phyloP scores from a whole-genome alignment of 2,797 vertebrate genomes.

The Fistularia tabacaria region DNA sequence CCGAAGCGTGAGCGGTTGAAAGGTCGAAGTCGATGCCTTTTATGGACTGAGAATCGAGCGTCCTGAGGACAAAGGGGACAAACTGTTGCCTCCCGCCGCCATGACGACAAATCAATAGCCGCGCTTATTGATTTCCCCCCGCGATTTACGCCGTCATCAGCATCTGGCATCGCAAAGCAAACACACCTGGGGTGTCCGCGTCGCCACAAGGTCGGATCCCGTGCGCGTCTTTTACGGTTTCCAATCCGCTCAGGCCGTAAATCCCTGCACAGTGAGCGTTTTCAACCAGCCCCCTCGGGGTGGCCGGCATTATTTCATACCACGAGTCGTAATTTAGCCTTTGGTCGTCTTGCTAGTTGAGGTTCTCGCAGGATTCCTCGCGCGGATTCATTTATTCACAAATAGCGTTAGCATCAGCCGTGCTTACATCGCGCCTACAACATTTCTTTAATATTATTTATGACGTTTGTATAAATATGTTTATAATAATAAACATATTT shows the following conservation, averaged over 20 bases:
- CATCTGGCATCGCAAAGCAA: conserved; percentile 27
- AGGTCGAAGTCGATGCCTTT: conserved; percentile 19
- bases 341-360: conserved; percentile 39
- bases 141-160: conserved; percentile 25
- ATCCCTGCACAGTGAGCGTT: conserved; percentile 38
- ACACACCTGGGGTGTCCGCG: conserved; percentile 20
- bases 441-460: too few relatives aligned
- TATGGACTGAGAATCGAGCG: not conserved
- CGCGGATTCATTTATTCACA: conserved; percentile 15
- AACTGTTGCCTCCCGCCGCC: not conserved
- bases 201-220: conserved; percentile 34
- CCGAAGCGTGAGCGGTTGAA: not conserved
- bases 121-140: conserved; percentile 16
- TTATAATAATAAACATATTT: too few relatives aligned
- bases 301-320: conserved; percentile 47
- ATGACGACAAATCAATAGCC: conserved; percentile 35
- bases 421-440: too few relatives aligned
- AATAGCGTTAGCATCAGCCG: conserved; percentile 24
- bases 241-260: conserved; percentile 33
- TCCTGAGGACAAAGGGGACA: not conserved
- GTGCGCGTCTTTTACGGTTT: conserved; percentile 40
- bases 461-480: too few relatives aligned
- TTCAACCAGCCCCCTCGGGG: conserved; percentile 40
- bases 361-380: conserved; percentile 24
- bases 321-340: conserved; percentile 48